These are phyloP conservation scores for Sinocyclocheilus anshuiensis DNA, from an alignment of 2,113 vertebrate species.

Conservation along the genomic window DNA sequence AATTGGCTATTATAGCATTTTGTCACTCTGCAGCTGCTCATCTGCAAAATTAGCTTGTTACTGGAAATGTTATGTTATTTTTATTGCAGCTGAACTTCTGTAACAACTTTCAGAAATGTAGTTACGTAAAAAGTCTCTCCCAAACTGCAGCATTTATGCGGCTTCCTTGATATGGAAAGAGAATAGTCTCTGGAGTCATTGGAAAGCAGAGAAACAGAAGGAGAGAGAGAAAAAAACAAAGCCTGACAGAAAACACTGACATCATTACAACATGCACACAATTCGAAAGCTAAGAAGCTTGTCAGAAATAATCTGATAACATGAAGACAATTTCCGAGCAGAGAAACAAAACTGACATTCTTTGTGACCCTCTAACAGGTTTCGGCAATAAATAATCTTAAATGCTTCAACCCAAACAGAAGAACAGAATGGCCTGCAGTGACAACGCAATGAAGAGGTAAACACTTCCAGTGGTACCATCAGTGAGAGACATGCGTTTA, in stretches of 20 bases:
- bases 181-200: background rate
- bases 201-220: background rate
- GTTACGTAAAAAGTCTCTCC: background rate
- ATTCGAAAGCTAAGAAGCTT: background rate
- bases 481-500: background rate
- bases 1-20: background rate
- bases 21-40: background rate
- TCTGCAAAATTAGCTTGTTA: background rate
- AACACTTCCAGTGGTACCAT: constrained; percentile 2
- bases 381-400: background rate
- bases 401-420: background rate
- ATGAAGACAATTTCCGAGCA: background rate
- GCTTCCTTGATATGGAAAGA: background rate
- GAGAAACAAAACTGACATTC: background rate
- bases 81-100: background rate
- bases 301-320: constrained; percentile 2
- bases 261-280: background rate
- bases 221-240: background rate
- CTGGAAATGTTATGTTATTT: background rate
- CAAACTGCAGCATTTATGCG: background rate
- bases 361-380: background rate
- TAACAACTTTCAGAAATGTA: background rate
- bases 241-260: background rate
- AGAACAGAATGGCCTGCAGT: constrained; percentile 30
- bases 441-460: constrained; percentile 7